Percentiles rank a stretch among this genome's conserved stretches.
Evolutionary conservation across 2,888 invertebrate species (phyloP).

Genomic region (Hyposoter dolosus): DNA sequence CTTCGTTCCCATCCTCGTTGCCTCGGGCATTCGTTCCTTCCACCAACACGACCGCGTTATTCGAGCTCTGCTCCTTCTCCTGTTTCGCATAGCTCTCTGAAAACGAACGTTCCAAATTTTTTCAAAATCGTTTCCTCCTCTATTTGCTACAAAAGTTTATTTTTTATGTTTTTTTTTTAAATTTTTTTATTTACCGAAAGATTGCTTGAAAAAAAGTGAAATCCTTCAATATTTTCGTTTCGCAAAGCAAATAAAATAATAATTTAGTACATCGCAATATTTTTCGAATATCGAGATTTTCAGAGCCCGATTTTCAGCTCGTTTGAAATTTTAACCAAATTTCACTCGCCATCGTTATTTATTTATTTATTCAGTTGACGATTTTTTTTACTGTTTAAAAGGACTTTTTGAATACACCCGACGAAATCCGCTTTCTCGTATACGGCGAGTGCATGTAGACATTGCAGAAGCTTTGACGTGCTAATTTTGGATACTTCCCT

Average conservation of each 20-base stretch:
- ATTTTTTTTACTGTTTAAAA: not conserved
- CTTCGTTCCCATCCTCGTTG: constrained; percentile 71
- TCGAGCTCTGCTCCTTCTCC: constrained; percentile 77
- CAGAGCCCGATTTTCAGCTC: not conserved
- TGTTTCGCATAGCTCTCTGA: constrained; percentile 80
- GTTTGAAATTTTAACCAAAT: not conserved
- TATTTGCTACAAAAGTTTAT: not conserved
- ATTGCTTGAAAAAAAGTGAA: not conserved
- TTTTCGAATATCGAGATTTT: not conserved
- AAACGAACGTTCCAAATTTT: constrained; percentile 21
- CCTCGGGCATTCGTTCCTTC: constrained; percentile 70
- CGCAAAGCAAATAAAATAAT: too few species aligned
- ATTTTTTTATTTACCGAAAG: too few species aligned
- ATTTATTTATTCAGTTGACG: not conserved
- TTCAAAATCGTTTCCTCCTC: not conserved
- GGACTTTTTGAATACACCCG: not conserved
- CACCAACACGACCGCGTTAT: constrained; percentile 75
- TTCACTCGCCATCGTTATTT: not conserved
- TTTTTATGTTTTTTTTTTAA: too few species aligned
- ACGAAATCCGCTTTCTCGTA: too few species aligned
- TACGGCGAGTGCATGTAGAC: not conserved
- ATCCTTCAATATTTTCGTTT: not conserved
- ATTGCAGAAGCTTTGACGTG: constrained; percentile 12
- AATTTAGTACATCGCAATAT: not conserved
- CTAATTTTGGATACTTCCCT: constrained; percentile 6